phyloP scores from a whole-genome alignment of 2,113 vertebrate genomes.

The Colistium nudipinnis region DNA sequence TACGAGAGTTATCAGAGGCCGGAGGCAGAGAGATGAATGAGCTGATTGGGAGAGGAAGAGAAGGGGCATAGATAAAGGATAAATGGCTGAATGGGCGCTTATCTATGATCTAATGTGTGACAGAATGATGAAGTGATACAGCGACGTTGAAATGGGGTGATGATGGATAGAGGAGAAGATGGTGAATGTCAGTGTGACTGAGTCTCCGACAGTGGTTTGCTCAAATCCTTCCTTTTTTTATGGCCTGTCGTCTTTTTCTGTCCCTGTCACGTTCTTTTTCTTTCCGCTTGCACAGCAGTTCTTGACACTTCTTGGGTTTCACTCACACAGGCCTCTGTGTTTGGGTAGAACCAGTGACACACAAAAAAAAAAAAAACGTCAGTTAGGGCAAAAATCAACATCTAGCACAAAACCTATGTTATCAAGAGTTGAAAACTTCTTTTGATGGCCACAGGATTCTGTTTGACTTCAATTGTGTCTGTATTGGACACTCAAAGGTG shows the following conservation, averaged over 20 bases:
- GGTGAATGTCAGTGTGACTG: slow-evolving; percentile 28
- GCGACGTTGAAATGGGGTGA: slow-evolving; percentile 44
- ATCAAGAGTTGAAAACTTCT: too few relatives aligned
- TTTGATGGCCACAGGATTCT: background rate
- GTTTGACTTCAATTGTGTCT: background rate
- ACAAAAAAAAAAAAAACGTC: slow-evolving; percentile 13
- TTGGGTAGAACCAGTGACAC: slow-evolving; percentile 7
- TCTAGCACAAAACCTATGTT: too few relatives aligned
- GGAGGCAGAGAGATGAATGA: slow-evolving; percentile 38
- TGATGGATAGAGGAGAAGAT: slow-evolving; percentile 37
- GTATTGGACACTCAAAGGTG: background rate
- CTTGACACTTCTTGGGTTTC: slow-evolving; percentile 17
- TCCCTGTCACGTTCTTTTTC: background rate
- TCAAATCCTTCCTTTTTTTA: slow-evolving; percentile 14
- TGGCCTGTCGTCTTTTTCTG: background rate
- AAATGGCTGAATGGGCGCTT: slow-evolving; percentile 44
- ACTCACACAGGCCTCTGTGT: background rate
- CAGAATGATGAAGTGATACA: slow-evolving; percentile 51
- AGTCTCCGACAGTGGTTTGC: slow-evolving; percentile 23
- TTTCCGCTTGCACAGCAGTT: background rate
- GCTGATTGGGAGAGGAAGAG: slow-evolving; percentile 40
- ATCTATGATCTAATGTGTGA: slow-evolving; percentile 46
- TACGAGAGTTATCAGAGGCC: slow-evolving; percentile 35
- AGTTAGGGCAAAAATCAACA: background rate
- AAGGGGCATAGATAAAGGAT: slow-evolving; percentile 30